Evolutionary conservation across 2,888 invertebrate genomes (phyloP), one percentile per base, ranked within the genome.

Genomic region (Hypomecis atomaria): DNA sequence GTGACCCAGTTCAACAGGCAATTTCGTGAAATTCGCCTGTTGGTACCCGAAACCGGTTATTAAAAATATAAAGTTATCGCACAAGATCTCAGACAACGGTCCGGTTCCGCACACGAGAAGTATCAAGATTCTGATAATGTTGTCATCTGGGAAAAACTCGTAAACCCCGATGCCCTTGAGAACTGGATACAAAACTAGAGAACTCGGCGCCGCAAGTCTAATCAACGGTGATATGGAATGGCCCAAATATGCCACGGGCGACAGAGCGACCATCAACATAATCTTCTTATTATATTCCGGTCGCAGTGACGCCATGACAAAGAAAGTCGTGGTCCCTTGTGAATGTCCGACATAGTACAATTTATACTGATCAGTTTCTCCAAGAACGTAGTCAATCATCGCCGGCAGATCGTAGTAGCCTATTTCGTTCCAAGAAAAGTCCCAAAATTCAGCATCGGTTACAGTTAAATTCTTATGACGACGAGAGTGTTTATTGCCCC

Each of bases 401-500:
- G 96, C 95, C 2, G 98, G 97, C 3, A 98, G 78, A 82, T 98
- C 98, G 75, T 92, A 94, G 37, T 88, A 80, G 0, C 96, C 97
- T 78, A 98, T 96, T 80, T 97, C 95, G 81, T 98, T 96, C 95
- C 95, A 98, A 58, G 96, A 96, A 73, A 95, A 96, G 59, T 94
- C 86, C 96, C 96, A 96, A 76, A 94, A 96, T n/a, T 82, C 76
- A 0, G 82, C 72, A 6, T 93, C 85, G 0, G 76, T 76, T 0
- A 92, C 83, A 1, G 84, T 71, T 78, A 88, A 67, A 0, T 80
- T 76, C 1, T 78, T 72, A 77, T 96, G 96, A 6, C 81, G 85
- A 8, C 93, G 87, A 0, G 94, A 94, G 79, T 95, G 95, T 10
- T 93, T 93, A 78, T 95, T 96, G 5, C 97, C 97, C 0, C 97